Percentiles rank a stretch among this genome's conserved stretches.
phyloP scores from a whole-genome alignment of 2,113 vertebrate species.

The Sylvietta virens region DNA sequence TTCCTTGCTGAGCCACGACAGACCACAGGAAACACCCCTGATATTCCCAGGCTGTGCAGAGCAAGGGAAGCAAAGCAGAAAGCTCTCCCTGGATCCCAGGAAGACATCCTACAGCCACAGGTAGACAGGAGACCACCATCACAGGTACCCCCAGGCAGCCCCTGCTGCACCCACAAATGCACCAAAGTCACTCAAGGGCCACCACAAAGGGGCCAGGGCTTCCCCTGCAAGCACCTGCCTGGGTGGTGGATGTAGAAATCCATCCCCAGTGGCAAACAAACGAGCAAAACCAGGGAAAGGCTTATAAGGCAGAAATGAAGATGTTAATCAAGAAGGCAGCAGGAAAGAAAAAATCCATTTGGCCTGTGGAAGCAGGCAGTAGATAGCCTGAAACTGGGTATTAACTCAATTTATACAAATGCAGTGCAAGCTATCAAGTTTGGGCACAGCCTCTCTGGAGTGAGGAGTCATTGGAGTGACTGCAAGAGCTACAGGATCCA shows the following conservation, averaged over 20 bases:
- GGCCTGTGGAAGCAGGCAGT: background rate
- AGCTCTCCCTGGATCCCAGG: accelerated
- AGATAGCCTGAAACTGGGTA: background rate
- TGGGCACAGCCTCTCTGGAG: background rate
- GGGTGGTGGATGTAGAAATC: background rate
- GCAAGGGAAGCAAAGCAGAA: background rate
- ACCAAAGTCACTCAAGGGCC: background rate
- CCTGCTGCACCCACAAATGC: background rate
- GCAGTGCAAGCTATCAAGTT: background rate
- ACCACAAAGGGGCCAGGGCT: background rate
- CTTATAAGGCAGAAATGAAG: background rate
- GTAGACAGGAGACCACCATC: background rate
- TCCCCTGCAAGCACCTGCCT: background rate
- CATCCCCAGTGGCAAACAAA: background rate
- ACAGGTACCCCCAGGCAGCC: background rate
- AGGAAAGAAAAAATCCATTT: background rate
- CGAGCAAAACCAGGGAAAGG: background rate
- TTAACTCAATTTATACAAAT: background rate
- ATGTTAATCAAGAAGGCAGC: background rate
- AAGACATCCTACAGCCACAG: background rate
- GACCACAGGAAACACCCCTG: background rate
- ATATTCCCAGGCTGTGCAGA: background rate
- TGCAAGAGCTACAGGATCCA: background rate
- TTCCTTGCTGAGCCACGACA: background rate
- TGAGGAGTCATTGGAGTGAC: background rate